Evolutionary conservation across 1,140 invertebrate species (phyloP).

Genomic region (Acromyrmex heyeri): DNA sequence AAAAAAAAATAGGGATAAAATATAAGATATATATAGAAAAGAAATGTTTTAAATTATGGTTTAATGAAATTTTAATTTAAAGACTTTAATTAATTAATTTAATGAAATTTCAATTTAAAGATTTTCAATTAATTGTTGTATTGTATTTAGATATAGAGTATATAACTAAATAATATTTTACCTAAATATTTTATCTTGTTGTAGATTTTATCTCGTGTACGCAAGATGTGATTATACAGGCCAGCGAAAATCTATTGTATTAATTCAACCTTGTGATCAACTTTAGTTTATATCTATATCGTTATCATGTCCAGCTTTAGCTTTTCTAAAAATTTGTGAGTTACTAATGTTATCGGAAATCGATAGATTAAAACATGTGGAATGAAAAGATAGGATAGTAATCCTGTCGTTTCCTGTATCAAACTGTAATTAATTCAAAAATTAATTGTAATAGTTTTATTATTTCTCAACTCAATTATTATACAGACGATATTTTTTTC

Average conservation of each 20-base stretch:
- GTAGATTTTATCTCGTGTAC: no score
- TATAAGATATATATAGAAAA: not conserved
- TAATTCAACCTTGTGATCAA: not conserved
- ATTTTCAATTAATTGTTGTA: not conserved
- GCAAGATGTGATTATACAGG: not conserved
- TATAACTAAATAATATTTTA: not conserved
- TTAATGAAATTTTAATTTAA: not conserved
- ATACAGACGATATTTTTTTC: slow-evolving; percentile 3
- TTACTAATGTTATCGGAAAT: slow-evolving; percentile 22
- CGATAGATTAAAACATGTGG: slow-evolving; percentile 12
- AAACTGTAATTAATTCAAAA: not conserved
- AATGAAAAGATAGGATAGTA: not conserved
- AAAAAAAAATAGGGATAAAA: not conserved
- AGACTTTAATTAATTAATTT: not conserved
- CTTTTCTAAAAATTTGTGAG: not conserved
- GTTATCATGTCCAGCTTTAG: not conserved
- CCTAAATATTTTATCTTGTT: not conserved
- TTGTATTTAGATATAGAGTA: not conserved
- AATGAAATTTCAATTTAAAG: not conserved
- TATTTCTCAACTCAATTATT: slow-evolving; percentile 10
- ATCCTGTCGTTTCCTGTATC: slow-evolving; percentile 24
- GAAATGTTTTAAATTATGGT: not conserved
- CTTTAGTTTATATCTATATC: not conserved
- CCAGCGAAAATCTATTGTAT: not conserved
- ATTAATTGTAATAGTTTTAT: slow-evolving; percentile 31